Conservation (phyloP, 2,888 invertebrate genomes). For the Willowsia nigromaculata region DNA sequence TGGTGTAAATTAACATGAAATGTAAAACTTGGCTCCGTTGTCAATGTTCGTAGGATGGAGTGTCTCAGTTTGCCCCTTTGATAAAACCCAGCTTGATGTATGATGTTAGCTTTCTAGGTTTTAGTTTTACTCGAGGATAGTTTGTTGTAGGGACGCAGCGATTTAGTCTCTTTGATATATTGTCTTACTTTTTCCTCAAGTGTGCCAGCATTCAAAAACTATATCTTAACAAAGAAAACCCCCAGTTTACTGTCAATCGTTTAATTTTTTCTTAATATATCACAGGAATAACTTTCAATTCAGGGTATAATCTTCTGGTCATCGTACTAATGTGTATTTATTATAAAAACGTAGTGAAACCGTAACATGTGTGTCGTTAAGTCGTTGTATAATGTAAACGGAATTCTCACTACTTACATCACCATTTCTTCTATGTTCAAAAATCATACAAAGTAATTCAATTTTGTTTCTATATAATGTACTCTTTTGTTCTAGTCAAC, state of each 20-base stretch:
- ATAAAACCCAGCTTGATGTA: no score
- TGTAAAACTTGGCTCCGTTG: not conserved
- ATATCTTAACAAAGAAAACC: not conserved
- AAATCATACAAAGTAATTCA: not conserved
- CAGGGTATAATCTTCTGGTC: conserved; percentile 52
- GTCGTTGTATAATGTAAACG: not conserved
- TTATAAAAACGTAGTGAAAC: not conserved
- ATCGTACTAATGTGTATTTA: not conserved
- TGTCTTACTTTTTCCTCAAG: no score
- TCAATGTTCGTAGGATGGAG: not conserved
- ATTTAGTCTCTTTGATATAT: no score
- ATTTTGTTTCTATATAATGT: not conserved
- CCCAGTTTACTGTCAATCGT: not conserved
- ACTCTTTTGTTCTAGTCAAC: not conserved
- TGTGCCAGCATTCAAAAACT: no score
- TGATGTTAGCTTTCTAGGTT: no score
- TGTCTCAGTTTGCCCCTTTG: no score
- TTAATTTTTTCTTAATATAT: not conserved
- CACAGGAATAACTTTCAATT: not conserved
- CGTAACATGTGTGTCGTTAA: not conserved
- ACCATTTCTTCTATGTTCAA: not conserved
- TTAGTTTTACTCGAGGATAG: no score
- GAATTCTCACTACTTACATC: no score
- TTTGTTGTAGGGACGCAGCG: no score
- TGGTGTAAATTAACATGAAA: not conserved